phyloP scores from a whole-genome alignment of 2,888 invertebrate species.

The Alcis repandata region DNA sequence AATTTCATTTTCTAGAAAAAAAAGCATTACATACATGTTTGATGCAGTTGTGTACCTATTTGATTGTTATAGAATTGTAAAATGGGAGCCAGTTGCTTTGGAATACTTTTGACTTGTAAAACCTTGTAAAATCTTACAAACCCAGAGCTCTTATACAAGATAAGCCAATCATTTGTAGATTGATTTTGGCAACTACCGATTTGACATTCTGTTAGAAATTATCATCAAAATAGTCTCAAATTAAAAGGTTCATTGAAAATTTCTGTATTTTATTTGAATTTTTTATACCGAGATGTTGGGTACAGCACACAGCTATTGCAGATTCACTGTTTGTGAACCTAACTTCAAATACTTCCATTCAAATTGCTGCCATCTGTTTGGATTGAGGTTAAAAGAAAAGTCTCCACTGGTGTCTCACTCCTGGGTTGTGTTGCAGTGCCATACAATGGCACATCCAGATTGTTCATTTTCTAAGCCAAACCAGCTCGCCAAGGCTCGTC shows the following conservation, averaged over 20 bases:
- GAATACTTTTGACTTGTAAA: slow-evolving; percentile 8
- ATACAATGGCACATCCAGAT: too few species aligned
- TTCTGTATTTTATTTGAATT: slow-evolving; percentile 58
- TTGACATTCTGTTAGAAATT: slow-evolving; percentile 58
- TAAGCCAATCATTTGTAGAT: slow-evolving; percentile 39
- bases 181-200: slow-evolving; percentile 52
- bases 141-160: background rate
- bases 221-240: slow-evolving; percentile 76
- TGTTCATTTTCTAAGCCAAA: too few species aligned
- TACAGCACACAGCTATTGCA: too few species aligned
- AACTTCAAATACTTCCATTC: too few species aligned
- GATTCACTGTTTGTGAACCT: too few species aligned
- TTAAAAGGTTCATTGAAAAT: slow-evolving; percentile 77
- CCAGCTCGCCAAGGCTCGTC: too few species aligned
- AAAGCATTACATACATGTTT: background rate
- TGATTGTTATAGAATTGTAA: slow-evolving; percentile 6
- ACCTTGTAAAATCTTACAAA: background rate
- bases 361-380: too few species aligned
- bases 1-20: slow-evolving; percentile 4
- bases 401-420: too few species aligned
- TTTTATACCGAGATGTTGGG: too few species aligned
- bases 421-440: too few species aligned
- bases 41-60: slow-evolving; percentile 3
- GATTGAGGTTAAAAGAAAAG: too few species aligned
- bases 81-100: slow-evolving; percentile 17